Evolutionary conservation across 1,140 invertebrate species (phyloP), one percentile per base, ranked within the genome.

Genomic region (Druon quercuslanigerum): DNA sequence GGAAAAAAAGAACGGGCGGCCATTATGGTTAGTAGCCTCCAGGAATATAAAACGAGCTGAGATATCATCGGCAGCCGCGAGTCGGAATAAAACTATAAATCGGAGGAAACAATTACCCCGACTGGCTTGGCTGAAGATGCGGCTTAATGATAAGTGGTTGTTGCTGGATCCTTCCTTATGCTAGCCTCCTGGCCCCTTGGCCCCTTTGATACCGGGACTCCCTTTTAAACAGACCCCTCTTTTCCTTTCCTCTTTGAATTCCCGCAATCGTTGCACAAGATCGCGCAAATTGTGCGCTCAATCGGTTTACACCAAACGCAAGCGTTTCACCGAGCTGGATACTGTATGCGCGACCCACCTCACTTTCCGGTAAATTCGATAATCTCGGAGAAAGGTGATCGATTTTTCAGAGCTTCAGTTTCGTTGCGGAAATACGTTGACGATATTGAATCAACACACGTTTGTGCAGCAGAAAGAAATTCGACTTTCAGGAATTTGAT

Each of bases 51-150:
- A 85, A 82, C 78, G 75, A 80, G 80, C 20, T 25, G 52, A 80
- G 84, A 84, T 84, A 85, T 85, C 84, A 84, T 84, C 84, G 80
- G 75, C 81, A 77, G 51, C 73, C 73, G 82, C 75, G 79, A 82
- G 79, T 84, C 75, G 74, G 84, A 84, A 85, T 83, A 83, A 83
- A 84, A 85, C 80, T 85, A 84, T 85, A 84, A 85, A 84, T 79
- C 84, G 77, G 73, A 85, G 82, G 84, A 85, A 85, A 85, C 84
- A 85, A 84, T 84, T 84, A 85, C 82, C 79, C 73, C 46, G 71
- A 74, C 79, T 74, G 72, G 79, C 84, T 82, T 76, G 79, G 80
- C 78, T 74, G 81, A 81, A 84, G 81, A 82, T 82, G 77, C 77
- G 75, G 79, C 77, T 76, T 84, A 81, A 84, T 82, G 83, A 82